phyloP scores from a whole-genome alignment of 2,888 invertebrate genomes.

The Eupithecia dodoneata region DNA sequence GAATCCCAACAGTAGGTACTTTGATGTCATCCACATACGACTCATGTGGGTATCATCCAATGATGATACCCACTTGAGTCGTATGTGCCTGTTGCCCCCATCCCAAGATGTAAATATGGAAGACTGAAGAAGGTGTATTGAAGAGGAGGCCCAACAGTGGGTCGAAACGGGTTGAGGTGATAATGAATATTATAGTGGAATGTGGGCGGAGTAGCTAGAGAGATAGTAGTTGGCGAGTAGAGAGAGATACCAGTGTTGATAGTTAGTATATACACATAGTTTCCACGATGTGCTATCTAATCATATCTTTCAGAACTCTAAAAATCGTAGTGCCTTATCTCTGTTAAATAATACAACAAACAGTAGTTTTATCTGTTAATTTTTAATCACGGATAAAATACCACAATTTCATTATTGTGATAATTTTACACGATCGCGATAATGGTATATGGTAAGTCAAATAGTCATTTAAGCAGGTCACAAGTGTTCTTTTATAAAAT shows the following conservation, averaged over 20 bases:
- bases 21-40: too few species aligned
- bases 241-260: too few species aligned
- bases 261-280: background rate
- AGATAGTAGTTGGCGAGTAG: background rate
- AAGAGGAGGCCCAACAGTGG: too few species aligned
- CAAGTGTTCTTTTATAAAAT: background rate
- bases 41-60: too few species aligned
- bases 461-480: background rate
- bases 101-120: too few species aligned
- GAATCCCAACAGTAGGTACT: too few species aligned
- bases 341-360: background rate
- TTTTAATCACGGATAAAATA: background rate
- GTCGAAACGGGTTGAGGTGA: too few species aligned
- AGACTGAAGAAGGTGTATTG: too few species aligned
- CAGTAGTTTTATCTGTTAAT: background rate
- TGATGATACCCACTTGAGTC: too few species aligned
- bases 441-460: background rate
- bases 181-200: background rate
- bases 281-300: background rate
- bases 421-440: background rate
- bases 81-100: too few species aligned
- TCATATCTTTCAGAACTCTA: background rate
- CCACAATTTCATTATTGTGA: background rate
- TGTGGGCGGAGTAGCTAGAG: background rate
- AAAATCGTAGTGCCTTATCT: constrained; percentile 4